These are phyloP conservation scores for Indicator maculatus DNA, from an alignment of 2,113 vertebrate species.

Conservation along the genomic window DNA sequence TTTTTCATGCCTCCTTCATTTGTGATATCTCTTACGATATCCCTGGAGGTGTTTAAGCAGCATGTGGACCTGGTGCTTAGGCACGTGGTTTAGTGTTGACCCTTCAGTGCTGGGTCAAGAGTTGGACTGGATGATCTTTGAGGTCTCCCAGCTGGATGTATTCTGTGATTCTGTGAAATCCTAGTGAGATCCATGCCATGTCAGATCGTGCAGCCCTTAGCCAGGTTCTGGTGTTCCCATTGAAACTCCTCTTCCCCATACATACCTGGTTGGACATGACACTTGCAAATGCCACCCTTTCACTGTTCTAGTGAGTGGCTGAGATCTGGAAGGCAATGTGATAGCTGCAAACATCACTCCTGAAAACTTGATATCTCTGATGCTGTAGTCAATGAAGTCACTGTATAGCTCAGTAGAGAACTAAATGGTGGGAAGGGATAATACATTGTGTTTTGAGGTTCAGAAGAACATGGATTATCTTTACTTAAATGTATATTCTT, in stretches of 20 bases:
- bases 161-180: too few species aligned
- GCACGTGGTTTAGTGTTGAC: too few species aligned
- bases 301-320: neutral
- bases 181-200: neutral
- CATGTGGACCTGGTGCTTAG: too few species aligned
- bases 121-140: too few species aligned
- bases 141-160: too few species aligned
- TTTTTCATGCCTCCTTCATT: neutral
- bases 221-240: neutral
- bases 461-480: neutral
- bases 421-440: neutral
- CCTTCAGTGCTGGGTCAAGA: too few species aligned
- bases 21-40: neutral
- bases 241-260: neutral
- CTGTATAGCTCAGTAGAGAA: neutral
- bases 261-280: fast-evolving
- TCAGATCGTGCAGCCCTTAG: neutral
- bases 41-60: too few species aligned
- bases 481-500: neutral
- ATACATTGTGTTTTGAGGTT: neutral
- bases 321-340: neutral
- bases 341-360: neutral
- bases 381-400: neutral
- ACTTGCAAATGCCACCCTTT: neutral
- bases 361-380: neutral